Evolutionary conservation across 92 coral and sea anemone genomes (phyloP), one percentile per base, ranked within the genome.

Genomic region (Parazoanthus atlanticus): DNA sequence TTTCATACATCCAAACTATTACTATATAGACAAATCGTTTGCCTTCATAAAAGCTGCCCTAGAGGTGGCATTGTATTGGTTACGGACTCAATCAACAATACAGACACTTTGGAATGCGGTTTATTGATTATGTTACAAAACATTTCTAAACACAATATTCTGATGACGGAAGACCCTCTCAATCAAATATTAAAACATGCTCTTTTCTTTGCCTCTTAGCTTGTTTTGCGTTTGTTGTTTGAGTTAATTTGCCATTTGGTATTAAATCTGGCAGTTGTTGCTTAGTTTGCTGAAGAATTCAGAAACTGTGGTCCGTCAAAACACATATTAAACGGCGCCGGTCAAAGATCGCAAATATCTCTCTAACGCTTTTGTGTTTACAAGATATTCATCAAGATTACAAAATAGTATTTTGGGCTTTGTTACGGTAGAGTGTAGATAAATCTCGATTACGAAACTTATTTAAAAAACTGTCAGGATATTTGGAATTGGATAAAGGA

Each of bases 61-160:
- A 32, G 12, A 31, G 70, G 32, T 30, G 73, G 29, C 38, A 52
- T 16, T 33, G 41, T 32, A 65, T 21, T 32, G 65, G 69, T 47
- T 23, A 16, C 65, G n/a, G 38, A 30, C 65, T 79, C 66, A 49
- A 79, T 31, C 69, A 47, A 47, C 83, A 30, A 1, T 10, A 28
- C 32, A 33, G 71, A 81, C 84, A 33, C 47, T 81, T 58, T n/a
- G 67, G 43, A 56, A 81, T 52, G 74, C 74, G 19, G 23, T 34
- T 56, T 29, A 81, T 61, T 58, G 49, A 78, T 78, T 47, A 30
- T 78, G 64, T 78, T 78, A 43, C 82, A 47, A 47, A 78, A 78
- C 61, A 78, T 29, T 6, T 61, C 73, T 61, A 58, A 81, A 81
- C 72, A 81, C 29, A 52, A 58, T 65, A 54, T 81, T 81, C 19